Percentiles rank a stretch among this genome's conserved stretches.
These are phyloP conservation scores for Polyodon spathula DNA, from an alignment of 2,113 vertebrate genomes.

Conservation along the genomic window DNA sequence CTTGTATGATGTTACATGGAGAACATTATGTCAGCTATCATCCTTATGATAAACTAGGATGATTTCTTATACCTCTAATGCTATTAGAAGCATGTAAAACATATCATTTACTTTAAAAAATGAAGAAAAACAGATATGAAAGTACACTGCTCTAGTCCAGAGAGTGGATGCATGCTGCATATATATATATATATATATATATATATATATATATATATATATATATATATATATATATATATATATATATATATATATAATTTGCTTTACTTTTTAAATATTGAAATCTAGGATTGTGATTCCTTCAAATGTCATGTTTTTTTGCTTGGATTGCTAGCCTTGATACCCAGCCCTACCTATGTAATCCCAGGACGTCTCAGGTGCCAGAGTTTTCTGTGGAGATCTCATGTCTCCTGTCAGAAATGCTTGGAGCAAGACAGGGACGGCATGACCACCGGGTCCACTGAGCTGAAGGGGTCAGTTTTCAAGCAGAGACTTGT, in stretches of 20 bases:
- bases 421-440: constrained; percentile 67
- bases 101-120: too few relatives aligned
- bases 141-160: constrained; percentile 17
- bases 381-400: constrained; percentile 56
- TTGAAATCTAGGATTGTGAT: constrained; percentile 53
- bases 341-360: constrained; percentile 68
- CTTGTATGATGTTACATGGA: not conserved
- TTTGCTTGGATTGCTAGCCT: constrained; percentile 49
- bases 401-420: constrained; percentile 72
- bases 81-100: too few relatives aligned
- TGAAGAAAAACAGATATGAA: constrained; percentile 12
- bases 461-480: constrained; percentile 60
- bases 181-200: too few relatives aligned
- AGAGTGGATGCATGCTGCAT: too few relatives aligned
- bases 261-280: too few relatives aligned
- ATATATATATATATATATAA: too few relatives aligned
- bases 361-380: constrained; percentile 69
- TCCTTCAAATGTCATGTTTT: constrained; percentile 60
- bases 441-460: constrained; percentile 67
- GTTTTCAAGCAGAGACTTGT: constrained; percentile 55
- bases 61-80: constrained; percentile 10
- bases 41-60: constrained; percentile 10
- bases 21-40: too few relatives aligned
- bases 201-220: too few relatives aligned
- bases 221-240: too few relatives aligned